These are phyloP conservation scores for Orthonevra nobilis DNA, from an alignment of 2,888 invertebrate species.

Conservation along the genomic window DNA sequence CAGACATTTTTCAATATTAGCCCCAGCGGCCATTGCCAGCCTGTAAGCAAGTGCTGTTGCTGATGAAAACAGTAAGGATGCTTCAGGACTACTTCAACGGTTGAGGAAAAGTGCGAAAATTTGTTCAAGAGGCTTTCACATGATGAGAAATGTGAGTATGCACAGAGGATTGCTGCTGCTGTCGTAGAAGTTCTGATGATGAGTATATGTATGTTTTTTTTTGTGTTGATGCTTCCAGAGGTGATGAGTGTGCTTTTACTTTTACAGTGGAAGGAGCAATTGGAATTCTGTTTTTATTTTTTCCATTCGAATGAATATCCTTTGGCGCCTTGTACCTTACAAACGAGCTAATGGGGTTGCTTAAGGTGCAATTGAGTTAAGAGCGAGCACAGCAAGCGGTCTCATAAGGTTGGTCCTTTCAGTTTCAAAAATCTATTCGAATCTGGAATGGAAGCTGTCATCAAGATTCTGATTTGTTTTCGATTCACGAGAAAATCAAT, in stretches of 20 bases:
- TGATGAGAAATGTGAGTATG: constrained; percentile 6
- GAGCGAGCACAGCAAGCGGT: too few relatives aligned
- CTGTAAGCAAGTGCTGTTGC: constrained; percentile 11
- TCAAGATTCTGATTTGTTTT: too few relatives aligned
- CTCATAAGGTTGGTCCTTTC: too few relatives aligned
- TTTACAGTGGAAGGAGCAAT: too few relatives aligned
- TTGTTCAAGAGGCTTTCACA: constrained; percentile 54
- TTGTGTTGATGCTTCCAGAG: constrained; percentile 4
- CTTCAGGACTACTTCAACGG: constrained; percentile 48
- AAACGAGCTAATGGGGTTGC: not conserved
- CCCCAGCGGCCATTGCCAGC: constrained; percentile 48
- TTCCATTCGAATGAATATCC: not conserved
- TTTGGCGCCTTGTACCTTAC: not conserved
- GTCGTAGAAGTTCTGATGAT: constrained; percentile 4
- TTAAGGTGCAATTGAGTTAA: too few relatives aligned
- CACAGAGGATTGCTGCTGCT: constrained; percentile 2
- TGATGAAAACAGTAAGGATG: constrained; percentile 52
- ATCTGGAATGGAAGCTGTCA: too few relatives aligned
- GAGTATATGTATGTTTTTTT: not conserved
- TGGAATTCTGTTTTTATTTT: too few relatives aligned
- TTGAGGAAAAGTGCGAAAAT: constrained; percentile 57
- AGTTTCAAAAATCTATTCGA: too few relatives aligned
- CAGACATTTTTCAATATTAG: constrained; percentile 61
- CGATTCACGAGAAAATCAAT: too few relatives aligned
- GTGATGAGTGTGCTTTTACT: constrained; percentile 7